Evolutionary conservation across 1,140 invertebrate species (phyloP), one percentile per base, ranked within the genome.

Genomic region (Medauroidea extradentata): DNA sequence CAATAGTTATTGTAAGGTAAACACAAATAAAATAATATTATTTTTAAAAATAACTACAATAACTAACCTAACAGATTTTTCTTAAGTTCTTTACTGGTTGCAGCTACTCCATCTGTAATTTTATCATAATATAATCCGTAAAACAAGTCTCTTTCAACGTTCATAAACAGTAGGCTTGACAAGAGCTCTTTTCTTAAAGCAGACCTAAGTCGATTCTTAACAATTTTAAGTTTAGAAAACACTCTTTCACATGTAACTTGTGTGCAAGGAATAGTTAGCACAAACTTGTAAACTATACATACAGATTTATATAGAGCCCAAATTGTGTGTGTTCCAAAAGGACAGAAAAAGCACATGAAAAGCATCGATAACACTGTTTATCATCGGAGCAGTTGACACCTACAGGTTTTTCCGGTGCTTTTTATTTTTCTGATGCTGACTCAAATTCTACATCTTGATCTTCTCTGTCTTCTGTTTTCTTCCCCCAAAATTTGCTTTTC

Each of bases 91-190:
- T 55, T 48, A 57, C 48, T 57, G 23, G 50, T 57, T 54, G n/a
- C 23, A 54, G 56, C 56, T 25, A 57, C 56, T 57, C 14, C 56
- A 57, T 57, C 48, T 55, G 42, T 57, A 24, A 57, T 57, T 57
- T 57, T 25, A 13, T 57, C 16, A 42, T 57, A 42, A 29, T 57
- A 16, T 16, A 57, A 55, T 14, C 50, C 56, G 50, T 58, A 56
- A 60, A 57, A 57, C 27, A 60, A 60, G 44, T 60, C 53, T 42
- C 58, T 60, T 23, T 59, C 58, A 59, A 60, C 53, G 41, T 60
- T 60, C 7, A 60, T 60, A 41, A 60, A 60, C 3, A 56, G 53
- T 3, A 57, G 24, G 16, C 56, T 60, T 18, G 52, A 58, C 51
- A 42, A 43, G 42, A 60, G 58, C 51, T 60, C 58, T 56, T 60